Evolutionary conservation across 2,113 vertebrate genomes (phyloP), one percentile per base, ranked within the genome.

Genomic region (Ammospiza nelsoni): DNA sequence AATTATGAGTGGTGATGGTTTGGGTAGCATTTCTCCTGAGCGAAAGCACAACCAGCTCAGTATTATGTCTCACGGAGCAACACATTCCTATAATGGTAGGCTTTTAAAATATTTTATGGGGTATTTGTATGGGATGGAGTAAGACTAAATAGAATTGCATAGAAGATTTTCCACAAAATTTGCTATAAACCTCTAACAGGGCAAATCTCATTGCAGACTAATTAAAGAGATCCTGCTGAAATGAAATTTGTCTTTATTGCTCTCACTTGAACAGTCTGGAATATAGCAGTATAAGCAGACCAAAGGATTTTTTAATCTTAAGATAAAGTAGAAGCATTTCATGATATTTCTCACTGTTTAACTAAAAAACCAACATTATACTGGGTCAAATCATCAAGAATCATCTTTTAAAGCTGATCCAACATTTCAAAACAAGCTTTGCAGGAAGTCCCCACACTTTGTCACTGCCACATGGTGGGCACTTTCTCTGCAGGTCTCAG

Each of bases 91-190:
- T 89, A 87, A 85, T 52, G 35, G 58, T 12, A 89, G 55, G 65
- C 41, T 89, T 94, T 92, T 69, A 76, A 94, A 96, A 68, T 89
- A 90, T 85, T 94, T 96, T 85, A 92, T 73, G 41, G 55, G 19
- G 5, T 89, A 57, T 95, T 95, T 95, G 58, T 62, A 48, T 71
- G 87, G 81, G 46, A 39, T 83, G 39, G 78, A 83, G 9, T 85
- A 89, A 92, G 54, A 78, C 77, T 89, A 68, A 92, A 76, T 66
- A 89, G 77, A 91, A 89, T 61, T 49, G 37, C 62, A 37, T 9
- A 22, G 39, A 57, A 24, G 18, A 15, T 90, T 91, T 95, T 79
- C 69, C 74, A 76, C 58, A 62, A 46, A 85, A 79, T 63, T 87
- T 91, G 66, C 87, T 63, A 51, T 89, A 92, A 95, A 90, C 58